phyloP scores from a whole-genome alignment of 2,113 vertebrate genomes.

The Etia nguti region DNA sequence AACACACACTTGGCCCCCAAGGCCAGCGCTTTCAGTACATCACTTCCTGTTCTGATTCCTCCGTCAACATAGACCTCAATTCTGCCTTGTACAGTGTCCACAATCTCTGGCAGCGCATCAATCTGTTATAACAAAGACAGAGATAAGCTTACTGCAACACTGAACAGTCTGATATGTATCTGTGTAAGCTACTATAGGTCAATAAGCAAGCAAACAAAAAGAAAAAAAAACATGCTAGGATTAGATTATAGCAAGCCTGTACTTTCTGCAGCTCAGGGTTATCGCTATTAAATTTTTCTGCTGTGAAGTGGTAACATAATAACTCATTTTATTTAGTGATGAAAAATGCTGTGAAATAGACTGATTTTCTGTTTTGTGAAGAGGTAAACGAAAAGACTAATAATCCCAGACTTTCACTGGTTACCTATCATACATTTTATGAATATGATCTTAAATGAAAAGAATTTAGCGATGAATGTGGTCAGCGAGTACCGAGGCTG shows the following conservation, averaged over 20 bases:
- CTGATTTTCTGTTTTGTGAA: neutral
- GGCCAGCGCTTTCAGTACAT: slow-evolving; percentile 87
- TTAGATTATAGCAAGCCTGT: fast-evolving
- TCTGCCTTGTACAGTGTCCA: slow-evolving; percentile 80
- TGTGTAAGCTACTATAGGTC: neutral
- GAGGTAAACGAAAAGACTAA: neutral
- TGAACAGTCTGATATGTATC: neutral
- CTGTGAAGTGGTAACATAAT: neutral
- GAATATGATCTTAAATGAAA: neutral
- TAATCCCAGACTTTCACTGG: neutral
- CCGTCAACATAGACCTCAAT: slow-evolving; percentile 90
- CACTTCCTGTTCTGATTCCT: slow-evolving; percentile 87
- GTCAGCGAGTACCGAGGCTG: slow-evolving; percentile 74
- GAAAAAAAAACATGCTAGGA: neutral
- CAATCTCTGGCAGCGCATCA: slow-evolving; percentile 86
- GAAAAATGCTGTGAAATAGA: neutral
- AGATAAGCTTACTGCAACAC: neutral
- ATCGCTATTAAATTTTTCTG: neutral
- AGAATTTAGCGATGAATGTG: neutral
- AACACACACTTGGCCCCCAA: slow-evolving; percentile 92
- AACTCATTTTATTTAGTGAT: neutral
- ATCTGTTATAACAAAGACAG: slow-evolving; percentile 70
- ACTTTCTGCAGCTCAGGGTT: neutral
- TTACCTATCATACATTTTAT: too few relatives aligned
- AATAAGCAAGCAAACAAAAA: neutral